These are phyloP conservation scores for Endotricha flammealis DNA, from an alignment of 2,888 invertebrate genomes.

Conservation along the genomic window DNA sequence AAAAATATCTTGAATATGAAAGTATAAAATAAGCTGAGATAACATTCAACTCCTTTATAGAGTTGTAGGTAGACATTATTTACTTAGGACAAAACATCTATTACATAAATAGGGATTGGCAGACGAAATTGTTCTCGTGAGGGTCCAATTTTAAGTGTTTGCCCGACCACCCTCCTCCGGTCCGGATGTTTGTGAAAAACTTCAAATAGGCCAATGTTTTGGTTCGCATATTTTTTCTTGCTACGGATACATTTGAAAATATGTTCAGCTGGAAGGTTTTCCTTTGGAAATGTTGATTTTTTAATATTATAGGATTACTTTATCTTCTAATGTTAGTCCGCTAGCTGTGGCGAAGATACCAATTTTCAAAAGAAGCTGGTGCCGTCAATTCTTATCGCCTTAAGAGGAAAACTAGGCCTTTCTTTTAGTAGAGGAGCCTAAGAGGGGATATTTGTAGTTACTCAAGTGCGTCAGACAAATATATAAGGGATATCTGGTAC, in stretches of 20 bases:
- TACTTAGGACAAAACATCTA: conserved; percentile 29
- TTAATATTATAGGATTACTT: conserved; percentile 6
- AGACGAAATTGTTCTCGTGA: conserved; percentile 21
- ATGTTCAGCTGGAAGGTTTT: no score
- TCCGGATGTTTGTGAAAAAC: conserved; percentile 15
- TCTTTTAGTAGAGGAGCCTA: no score
- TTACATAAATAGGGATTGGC: conserved; percentile 19
- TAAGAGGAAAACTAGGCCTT: no score
- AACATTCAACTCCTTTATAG: neutral
- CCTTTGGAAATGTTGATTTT: no score
- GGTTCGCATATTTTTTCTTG: conserved; percentile 12
- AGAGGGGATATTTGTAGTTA: no score
- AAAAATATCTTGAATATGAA: neutral
- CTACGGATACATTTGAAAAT: no score
- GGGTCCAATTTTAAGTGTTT: conserved; percentile 19
- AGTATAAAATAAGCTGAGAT: conserved; percentile 3
- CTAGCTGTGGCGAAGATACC: no score
- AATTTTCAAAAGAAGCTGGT: no score
- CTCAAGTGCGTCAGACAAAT: no score
- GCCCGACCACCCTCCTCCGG: conserved; percentile 10
- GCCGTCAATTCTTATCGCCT: no score
- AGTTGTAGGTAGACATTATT: conserved; percentile 15
- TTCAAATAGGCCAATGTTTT: conserved; percentile 6
- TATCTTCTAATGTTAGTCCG: no score
- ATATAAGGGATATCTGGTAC: no score